Conservation (phyloP, 23 tunicate species). For the Styela clava region DNA sequence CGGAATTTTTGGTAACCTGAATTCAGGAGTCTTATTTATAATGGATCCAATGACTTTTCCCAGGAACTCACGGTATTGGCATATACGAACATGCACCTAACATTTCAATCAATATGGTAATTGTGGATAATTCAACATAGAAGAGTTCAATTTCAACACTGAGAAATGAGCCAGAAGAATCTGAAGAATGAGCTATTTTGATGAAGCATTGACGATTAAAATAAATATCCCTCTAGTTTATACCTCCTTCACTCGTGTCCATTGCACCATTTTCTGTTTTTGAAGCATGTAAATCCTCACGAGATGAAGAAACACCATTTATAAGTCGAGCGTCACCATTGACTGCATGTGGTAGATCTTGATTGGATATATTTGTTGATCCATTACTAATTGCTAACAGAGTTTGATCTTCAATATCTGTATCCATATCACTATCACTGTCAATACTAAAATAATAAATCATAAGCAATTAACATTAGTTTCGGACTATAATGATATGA, state of each 20-base stretch:
- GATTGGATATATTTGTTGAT: neutral
- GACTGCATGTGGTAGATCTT: neutral
- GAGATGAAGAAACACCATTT: neutral
- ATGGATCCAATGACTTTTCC: too few relatives aligned
- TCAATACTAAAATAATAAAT: slow-evolving; percentile 4
- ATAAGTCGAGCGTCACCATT: slow-evolving; percentile 11
- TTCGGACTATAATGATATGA: neutral
- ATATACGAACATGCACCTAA: too few relatives aligned
- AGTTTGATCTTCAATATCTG: slow-evolving; percentile 57
- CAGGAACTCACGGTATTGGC: too few relatives aligned
- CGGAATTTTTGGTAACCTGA: too few relatives aligned
- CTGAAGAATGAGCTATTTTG: too few relatives aligned
- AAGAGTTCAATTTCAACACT: too few relatives aligned
- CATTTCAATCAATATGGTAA: too few relatives aligned
- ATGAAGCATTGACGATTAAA: too few relatives aligned
- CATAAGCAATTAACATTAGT: neutral
- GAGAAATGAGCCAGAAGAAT: too few relatives aligned
- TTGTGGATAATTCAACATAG: too few relatives aligned
- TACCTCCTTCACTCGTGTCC: slow-evolving; percentile 8
- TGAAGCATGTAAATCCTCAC: neutral
- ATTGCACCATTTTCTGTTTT: slow-evolving; percentile 1
- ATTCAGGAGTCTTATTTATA: too few relatives aligned
- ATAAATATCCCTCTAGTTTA: too few relatives aligned
- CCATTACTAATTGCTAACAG: slow-evolving; percentile 11
- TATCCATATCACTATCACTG: slow-evolving; percentile 84